Base-by-base conservation (phyloP, 2,113 vertebrate species). In the Brachirus orientalis region DNA sequence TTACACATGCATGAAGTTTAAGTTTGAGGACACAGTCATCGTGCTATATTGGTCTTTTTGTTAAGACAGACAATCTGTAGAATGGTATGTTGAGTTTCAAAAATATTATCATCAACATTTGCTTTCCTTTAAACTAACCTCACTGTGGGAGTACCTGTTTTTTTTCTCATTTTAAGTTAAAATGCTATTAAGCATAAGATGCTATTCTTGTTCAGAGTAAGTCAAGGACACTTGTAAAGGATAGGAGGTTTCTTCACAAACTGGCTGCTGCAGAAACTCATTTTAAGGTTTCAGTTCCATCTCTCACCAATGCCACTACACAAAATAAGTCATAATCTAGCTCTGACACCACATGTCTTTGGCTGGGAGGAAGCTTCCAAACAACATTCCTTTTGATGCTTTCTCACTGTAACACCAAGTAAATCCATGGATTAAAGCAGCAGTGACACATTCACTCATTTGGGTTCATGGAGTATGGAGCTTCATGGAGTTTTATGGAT, bases 291-390 rank as follows among this genome's bases (percentile, higher is more conserved):
- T n/a, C n/a, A 67, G 48, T 72, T 64, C 40, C 46, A 51, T 74
- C 59, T 74, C 19, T 20, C 40, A n/a, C n/a, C n/a, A n/a, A n/a
- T 76, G 20, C n/a, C 9, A 1, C 63, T 67, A 77, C 72, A 38
- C 19, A 14, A 77, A 67, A 70, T 3, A 60, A 58, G 52, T 75
- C 51, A 19, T 65, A 80, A 82, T 79, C 70, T 63, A 67, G 51
- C 20, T 35, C 43, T 69, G 57, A 77, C 57, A 60, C 61, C 19
- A 55, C 11, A n/a, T n/a, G 28, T 86, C 71, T 64, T 69, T 86
- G 76, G 75, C 86, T 75, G 56, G 57, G 22, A 81, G 71, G 67
- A 75, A 54, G 47, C 64, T 60, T 70, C 71, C n/a, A 75, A 80
- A 86, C 84, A 75, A 62, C 40, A 63, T 37, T 53, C 18, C 37